phyloP scores from a whole-genome alignment of 1,140 invertebrate genomes.

The Pseudobourletiella spinata region DNA sequence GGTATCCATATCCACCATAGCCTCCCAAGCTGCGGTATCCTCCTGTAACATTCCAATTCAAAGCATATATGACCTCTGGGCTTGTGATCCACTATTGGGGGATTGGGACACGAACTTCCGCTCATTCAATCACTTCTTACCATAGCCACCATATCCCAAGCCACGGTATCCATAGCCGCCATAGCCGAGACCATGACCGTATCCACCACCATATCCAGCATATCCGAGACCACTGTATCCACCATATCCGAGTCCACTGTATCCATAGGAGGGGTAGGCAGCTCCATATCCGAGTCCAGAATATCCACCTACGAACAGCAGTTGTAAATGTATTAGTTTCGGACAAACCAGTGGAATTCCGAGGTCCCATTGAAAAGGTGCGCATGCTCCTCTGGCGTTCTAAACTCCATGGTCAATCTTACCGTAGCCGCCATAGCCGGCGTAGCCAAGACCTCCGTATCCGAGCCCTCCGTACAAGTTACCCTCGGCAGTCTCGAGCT shows the following conservation, averaged over 20 bases:
- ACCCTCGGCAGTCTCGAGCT: slow-evolving; percentile 24
- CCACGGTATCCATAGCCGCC: not conserved
- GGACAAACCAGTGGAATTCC: not conserved
- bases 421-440: not conserved
- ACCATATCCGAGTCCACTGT: not conserved
- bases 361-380: not conserved
- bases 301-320: not conserved
- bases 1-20: not conserved
- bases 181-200: not conserved
- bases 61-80: not conserved
- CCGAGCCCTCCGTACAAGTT: slow-evolving; percentile 12
- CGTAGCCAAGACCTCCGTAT: slow-evolving; percentile 7
- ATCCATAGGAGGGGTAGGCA: not conserved
- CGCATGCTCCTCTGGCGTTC: not conserved
- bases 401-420: not conserved
- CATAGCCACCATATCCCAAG: not conserved
- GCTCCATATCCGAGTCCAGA: not conserved
- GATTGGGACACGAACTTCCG: not conserved
- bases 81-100: not conserved
- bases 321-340: not conserved
- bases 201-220: not conserved
- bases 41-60: not conserved
- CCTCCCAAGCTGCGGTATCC: not conserved
- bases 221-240: slow-evolving; percentile 4
- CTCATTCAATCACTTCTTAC: not conserved